A percentile compares a stretch with the other conserved stretches of the same genome.
Conservation (phyloP, 2,797 vertebrate species). For the Cetoscarus ocellatus region DNA sequence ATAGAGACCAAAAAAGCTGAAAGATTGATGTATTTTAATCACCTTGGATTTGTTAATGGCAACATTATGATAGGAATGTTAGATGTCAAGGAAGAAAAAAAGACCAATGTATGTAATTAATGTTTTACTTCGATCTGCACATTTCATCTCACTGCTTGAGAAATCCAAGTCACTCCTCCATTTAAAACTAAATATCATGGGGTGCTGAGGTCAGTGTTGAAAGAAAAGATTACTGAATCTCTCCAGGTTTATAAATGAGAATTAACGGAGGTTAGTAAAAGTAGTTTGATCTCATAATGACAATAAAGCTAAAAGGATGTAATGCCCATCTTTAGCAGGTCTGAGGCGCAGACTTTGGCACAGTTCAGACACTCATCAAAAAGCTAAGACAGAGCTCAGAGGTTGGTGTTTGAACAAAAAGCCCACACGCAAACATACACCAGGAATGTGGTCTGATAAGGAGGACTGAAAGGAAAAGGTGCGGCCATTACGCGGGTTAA, state of each 20-base stretch:
- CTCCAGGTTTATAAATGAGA: background rate
- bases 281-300: background rate
- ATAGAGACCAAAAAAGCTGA: too few relatives aligned
- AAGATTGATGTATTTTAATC: background rate
- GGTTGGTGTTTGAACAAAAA: conserved; percentile 46
- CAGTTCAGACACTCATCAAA: conserved; percentile 28
- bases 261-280: background rate
- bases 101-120: background rate
- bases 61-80: background rate
- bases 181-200: background rate
- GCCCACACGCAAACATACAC: conserved; percentile 30
- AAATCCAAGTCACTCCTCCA: too few relatives aligned
- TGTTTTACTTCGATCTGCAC: too few relatives aligned
- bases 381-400: conserved; percentile 35
- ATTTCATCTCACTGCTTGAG: background rate
- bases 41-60: background rate
- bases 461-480: conserved; percentile 32
- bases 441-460: conserved; percentile 43
- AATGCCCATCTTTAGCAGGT: background rate
- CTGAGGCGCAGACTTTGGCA: background rate
- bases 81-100: background rate
- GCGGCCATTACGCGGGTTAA: conserved; percentile 15
- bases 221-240: background rate
- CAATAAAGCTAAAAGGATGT: background rate
- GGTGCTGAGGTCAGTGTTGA: background rate